Percentiles rank a stretch among this genome's conserved stretches.
These are phyloP conservation scores for Gnathonemus longibarbis DNA, from an alignment of 2,113 vertebrate genomes.

Conservation along the genomic window DNA sequence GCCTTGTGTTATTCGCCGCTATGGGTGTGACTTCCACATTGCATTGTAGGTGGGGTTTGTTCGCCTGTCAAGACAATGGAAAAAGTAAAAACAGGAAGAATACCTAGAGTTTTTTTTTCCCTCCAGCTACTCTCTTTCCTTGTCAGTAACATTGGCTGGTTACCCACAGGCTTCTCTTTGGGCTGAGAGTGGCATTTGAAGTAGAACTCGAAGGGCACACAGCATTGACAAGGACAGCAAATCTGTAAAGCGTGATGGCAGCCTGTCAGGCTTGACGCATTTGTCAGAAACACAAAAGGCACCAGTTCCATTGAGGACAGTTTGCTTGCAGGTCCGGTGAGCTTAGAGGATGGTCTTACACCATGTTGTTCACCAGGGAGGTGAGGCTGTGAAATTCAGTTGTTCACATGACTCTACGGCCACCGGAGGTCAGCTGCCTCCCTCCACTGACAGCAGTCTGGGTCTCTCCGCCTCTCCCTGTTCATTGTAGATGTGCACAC, in stretches of 20 bases:
- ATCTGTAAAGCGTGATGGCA: not conserved
- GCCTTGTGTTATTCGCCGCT: not conserved
- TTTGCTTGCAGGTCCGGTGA: not conserved
- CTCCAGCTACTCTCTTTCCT: not conserved
- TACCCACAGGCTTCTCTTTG: not conserved
- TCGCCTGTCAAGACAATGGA: not conserved
- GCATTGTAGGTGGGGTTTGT: not conserved
- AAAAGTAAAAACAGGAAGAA: not conserved
- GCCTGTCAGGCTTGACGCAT: not conserved
- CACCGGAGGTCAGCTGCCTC: not conserved
- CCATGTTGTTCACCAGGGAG: not conserved
- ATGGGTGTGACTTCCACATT: not conserved
- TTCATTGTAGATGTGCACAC: constrained; percentile 14
- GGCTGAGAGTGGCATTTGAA: not conserved
- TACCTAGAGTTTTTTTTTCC: not conserved
- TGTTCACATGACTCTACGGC: not conserved
- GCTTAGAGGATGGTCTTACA: not conserved
- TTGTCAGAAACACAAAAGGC: not conserved
- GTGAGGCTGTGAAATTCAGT: not conserved
- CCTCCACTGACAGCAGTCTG: not conserved
- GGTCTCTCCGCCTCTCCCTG: not conserved
- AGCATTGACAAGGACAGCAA: not conserved
- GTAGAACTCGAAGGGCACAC: not conserved
- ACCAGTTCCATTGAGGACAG: not conserved
- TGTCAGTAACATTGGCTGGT: not conserved